phyloP scores from a whole-genome alignment of 2,113 vertebrate genomes.

The Equus przewalskii region DNA sequence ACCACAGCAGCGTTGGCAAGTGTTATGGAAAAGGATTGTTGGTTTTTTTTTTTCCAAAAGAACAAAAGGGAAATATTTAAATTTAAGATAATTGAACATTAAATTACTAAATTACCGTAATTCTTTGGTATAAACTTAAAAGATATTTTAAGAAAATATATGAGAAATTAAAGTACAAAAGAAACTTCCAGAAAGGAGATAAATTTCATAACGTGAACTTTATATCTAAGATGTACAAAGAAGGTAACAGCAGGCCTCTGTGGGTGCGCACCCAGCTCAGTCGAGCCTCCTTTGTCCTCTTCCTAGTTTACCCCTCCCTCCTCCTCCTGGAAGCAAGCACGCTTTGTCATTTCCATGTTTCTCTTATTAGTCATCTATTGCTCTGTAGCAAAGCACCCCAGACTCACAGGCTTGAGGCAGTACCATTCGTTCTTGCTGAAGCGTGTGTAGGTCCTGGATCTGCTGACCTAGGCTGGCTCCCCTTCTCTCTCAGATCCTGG shows the following conservation, averaged over 20 bases:
- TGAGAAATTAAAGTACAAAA: not conserved
- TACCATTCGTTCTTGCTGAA: rapidly evolving
- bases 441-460: rapidly evolving
- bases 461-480: not conserved
- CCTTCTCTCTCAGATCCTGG: rapidly evolving
- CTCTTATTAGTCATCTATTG: not conserved
- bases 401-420: not conserved
- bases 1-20: rapidly evolving
- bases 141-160: not conserved
- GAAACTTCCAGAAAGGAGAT: not conserved
- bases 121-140: not conserved
- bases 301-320: rapidly evolving
- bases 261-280: not conserved
- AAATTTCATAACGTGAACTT: not conserved
- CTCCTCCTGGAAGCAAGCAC: rapidly evolving
- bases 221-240: not conserved
- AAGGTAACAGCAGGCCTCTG: rapidly evolving
- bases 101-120: not conserved
- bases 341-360: rapidly evolving
- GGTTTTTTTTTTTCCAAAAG: not conserved
- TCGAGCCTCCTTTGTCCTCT: rapidly evolving
- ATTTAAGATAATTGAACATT: not conserved
- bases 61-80: not conserved
- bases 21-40: too few relatives aligned
- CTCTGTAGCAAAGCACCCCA: not conserved